Conservation (phyloP, 2,113 vertebrate species). For the Mola mola region DNA sequence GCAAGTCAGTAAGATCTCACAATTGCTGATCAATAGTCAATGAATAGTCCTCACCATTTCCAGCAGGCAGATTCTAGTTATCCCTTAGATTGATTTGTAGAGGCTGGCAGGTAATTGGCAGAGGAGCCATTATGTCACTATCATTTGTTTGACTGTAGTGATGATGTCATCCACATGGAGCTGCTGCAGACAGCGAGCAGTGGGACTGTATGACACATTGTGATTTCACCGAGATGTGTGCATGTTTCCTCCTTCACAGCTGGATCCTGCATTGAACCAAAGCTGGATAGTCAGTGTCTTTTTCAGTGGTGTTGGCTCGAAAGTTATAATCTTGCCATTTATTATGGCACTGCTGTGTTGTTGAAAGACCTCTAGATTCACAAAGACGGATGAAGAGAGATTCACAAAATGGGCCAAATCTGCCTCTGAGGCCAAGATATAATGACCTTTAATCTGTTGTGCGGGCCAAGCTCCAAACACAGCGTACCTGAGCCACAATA, state of each 20-base stretch:
- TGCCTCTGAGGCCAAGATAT: too few relatives aligned
- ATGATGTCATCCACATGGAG: slow-evolving; percentile 43
- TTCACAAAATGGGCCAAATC: too few relatives aligned
- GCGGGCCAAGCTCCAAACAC: too few relatives aligned
- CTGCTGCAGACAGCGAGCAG: slow-evolving; percentile 5
- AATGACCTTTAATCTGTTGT: too few relatives aligned
- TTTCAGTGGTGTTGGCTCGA: neutral
- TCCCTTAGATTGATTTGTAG: slow-evolving; percentile 14
- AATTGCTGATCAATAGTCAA: slow-evolving; percentile 35
- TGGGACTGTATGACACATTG: neutral
- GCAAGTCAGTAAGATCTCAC: slow-evolving; percentile 16
- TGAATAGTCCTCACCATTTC: slow-evolving; percentile 38
- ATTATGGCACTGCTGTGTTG: neutral
- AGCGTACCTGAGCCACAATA: too few relatives aligned
- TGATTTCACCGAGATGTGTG: slow-evolving; percentile 1
- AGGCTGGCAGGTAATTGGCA: neutral
- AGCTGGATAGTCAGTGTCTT: too few relatives aligned
- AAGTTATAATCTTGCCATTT: neutral
- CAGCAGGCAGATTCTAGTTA: too few relatives aligned
- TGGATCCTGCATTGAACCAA: neutral
- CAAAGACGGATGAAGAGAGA: too few relatives aligned
- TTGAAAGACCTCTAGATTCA: neutral
- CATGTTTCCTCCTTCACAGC: neutral
- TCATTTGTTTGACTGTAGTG: slow-evolving; percentile 3
- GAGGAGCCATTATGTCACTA: neutral